Conservation (phyloP, 92 coral and sea anemone genomes). For the Epizoanthus illoricatus region DNA sequence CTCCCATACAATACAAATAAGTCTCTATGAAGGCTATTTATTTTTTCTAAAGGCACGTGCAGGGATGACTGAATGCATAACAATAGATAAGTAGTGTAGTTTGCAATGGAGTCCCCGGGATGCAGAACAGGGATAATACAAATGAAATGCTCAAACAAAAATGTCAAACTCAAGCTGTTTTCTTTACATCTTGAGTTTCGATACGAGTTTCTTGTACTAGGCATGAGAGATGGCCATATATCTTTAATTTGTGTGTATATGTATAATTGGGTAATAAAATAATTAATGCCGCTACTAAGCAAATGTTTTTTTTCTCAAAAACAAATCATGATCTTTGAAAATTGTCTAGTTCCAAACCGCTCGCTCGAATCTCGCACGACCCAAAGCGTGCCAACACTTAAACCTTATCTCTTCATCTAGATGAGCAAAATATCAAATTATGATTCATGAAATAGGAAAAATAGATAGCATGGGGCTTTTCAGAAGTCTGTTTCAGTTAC, state of each 20-base stretch:
- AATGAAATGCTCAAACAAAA: constrained; percentile 4
- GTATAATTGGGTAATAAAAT: constrained; percentile 42
- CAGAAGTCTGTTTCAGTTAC: neutral
- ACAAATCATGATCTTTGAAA: constrained; percentile 57
- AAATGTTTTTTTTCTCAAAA: constrained; percentile 56
- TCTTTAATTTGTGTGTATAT: constrained; percentile 24
- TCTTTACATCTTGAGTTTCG: neutral
- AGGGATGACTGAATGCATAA: constrained; percentile 38
- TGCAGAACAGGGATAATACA: constrained; percentile 2
- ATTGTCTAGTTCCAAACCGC: constrained; percentile 40
- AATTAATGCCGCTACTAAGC: constrained; percentile 51
- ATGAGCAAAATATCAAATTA: constrained; percentile 33
- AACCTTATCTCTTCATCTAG: constrained; percentile 36
- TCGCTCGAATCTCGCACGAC: constrained; percentile 11
- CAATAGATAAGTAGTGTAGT: constrained; percentile 45
- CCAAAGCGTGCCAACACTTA: constrained; percentile 37
- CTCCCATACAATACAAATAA: constrained; percentile 55
- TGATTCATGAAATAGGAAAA: constrained; percentile 15
- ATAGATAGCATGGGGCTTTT: neutral
- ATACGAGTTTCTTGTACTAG: neutral
- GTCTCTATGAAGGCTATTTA: constrained; percentile 61
- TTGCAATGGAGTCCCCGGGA: constrained; percentile 3
- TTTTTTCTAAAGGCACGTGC: constrained; percentile 78
- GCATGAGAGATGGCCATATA: neutral
- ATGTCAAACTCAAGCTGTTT: constrained; percentile 18